phyloP scores from a whole-genome alignment of 2,888 invertebrate genomes.

The Netelia melanura region DNA sequence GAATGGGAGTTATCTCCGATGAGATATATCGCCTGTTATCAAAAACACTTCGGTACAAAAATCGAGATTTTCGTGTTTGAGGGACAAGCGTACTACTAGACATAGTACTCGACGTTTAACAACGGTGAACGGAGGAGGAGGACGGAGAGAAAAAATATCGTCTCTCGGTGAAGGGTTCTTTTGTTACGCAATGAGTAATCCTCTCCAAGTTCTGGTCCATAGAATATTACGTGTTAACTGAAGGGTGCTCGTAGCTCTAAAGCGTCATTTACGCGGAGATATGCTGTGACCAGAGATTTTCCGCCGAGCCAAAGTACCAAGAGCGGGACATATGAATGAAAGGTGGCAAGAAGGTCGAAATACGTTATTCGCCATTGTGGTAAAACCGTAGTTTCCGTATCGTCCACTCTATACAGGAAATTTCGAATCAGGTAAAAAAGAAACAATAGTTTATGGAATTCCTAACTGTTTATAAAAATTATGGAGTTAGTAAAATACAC shows the following conservation, averaged over 20 bases:
- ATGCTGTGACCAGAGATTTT: slow-evolving; percentile 29
- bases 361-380: neutral
- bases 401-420: neutral
- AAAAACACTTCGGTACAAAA: no score
- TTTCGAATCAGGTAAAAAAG: no score
- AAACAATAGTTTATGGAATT: no score
- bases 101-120: no score
- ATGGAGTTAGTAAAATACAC: no score
- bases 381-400: neutral
- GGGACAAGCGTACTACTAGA: no score
- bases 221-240: slow-evolving; percentile 20
- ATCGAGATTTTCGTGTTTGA: no score
- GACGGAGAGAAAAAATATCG: neutral
- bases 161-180: neutral
- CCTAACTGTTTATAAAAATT: no score
- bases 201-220: slow-evolving; percentile 18
- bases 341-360: neutral
- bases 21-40: no score
- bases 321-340: neutral
- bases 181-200: slow-evolving; percentile 45
- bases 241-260: slow-evolving; percentile 1
- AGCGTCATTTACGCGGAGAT: slow-evolving; percentile 29
- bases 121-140: no score
- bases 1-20: no score
- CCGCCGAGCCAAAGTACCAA: neutral